A percentile compares a stretch with the other conserved stretches of the same genome.
Conservation (phyloP, 2,888 invertebrate species). For the Eumacrocentrus americanus region DNA sequence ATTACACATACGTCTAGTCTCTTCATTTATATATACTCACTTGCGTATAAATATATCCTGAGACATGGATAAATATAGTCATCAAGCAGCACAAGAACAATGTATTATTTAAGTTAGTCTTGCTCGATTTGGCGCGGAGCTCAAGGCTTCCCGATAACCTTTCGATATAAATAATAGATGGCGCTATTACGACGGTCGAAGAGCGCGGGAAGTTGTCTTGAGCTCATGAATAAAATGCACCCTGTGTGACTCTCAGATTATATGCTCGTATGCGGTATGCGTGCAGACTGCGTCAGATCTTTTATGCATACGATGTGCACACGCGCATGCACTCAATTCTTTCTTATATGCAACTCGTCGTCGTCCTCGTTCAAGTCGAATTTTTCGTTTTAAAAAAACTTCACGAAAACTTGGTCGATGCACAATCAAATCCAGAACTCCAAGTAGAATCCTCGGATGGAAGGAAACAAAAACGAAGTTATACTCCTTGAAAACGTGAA, state of each 20-base stretch:
- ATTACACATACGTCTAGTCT: no score
- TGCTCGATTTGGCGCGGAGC: neutral
- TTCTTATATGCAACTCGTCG: neutral
- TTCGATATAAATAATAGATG: conserved; percentile 38
- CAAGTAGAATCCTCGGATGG: neutral
- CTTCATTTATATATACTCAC: neutral
- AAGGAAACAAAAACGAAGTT: neutral
- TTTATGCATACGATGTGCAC: conserved; percentile 21
- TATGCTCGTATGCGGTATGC: conserved; percentile 28
- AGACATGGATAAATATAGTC: no score
- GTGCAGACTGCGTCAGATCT: conserved; percentile 24
- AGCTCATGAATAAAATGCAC: conserved; percentile 40
- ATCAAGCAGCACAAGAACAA: no score
- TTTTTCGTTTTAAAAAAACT: neutral
- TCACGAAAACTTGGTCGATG: neutral
- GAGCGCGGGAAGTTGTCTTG: neutral
- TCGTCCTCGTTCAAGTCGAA: neutral
- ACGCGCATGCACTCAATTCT: conserved; percentile 5
- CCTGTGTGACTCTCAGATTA: conserved; percentile 20
- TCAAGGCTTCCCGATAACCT: conserved; percentile 14
- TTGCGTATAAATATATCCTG: no score
- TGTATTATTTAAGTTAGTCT: no score
- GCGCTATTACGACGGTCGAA: conserved; percentile 16
- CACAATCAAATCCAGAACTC: neutral
- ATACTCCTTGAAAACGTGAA: neutral